phyloP scores from a whole-genome alignment of 2,797 vertebrate species.

The Enteromius radiatus region DNA sequence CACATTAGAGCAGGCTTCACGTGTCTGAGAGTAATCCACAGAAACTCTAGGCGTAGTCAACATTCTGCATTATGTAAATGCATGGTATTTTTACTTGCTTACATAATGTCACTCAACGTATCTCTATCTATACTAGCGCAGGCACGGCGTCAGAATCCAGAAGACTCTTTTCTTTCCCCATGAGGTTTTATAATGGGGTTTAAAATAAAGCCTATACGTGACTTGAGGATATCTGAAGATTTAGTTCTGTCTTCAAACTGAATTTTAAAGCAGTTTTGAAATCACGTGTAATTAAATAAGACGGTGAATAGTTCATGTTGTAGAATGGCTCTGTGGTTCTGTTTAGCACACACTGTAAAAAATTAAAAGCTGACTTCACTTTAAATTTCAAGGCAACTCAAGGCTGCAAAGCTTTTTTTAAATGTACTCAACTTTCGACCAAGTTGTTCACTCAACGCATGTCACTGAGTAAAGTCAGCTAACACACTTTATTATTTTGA shows the following conservation, averaged over 20 bases:
- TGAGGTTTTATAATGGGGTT: background rate
- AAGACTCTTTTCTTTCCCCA: background rate
- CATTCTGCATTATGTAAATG: background rate
- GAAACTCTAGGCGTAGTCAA: background rate
- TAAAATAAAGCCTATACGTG: too few relatives aligned
- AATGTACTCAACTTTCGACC: too few relatives aligned
- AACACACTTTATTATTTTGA: too few relatives aligned
- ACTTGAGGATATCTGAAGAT: too few relatives aligned
- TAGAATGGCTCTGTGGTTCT: background rate
- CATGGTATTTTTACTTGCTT: background rate
- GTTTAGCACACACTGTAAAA: background rate
- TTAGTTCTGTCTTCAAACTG: background rate
- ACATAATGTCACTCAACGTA: background rate
- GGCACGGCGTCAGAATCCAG: background rate
- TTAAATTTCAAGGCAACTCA: too few relatives aligned
- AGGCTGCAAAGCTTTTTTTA: too few relatives aligned
- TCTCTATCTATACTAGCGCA: too few relatives aligned
- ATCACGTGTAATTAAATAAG: too few relatives aligned
- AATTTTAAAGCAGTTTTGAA: background rate
- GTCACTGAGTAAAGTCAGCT: too few relatives aligned
- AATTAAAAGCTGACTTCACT: too few relatives aligned
- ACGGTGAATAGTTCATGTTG: background rate
- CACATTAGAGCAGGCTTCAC: background rate
- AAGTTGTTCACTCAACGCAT: too few relatives aligned
- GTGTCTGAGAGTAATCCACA: background rate